Evolutionary conservation across 2,797 vertebrate species (phyloP).

Genomic region (Lindbergichthys nudifrons): DNA sequence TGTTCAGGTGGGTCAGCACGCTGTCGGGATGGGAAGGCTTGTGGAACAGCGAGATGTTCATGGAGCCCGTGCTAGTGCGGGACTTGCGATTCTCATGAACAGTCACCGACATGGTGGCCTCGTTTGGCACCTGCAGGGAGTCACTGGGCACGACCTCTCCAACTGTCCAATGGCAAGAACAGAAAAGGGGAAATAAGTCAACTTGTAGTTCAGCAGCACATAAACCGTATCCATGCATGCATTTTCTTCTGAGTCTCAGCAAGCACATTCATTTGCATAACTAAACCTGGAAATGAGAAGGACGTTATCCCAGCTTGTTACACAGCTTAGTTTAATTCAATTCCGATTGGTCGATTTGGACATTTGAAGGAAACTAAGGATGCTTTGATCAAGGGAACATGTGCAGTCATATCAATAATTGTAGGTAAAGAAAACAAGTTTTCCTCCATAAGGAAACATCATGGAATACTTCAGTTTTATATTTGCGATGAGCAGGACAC

Average conservation of each 20-base stretch:
- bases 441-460: too few species aligned
- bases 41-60: constrained; percentile 95
- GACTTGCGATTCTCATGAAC: constrained; percentile 96
- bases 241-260: too few species aligned
- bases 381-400: too few species aligned
- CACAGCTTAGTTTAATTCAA: too few species aligned
- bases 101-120: constrained; percentile 91
- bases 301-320: too few species aligned
- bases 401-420: too few species aligned
- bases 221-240: not conserved
- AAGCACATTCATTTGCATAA: not conserved
- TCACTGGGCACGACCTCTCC: constrained; percentile 60
- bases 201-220: not conserved
- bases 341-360: too few species aligned
- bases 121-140: constrained; percentile 58
- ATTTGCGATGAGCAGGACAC: too few species aligned
- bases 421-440: too few species aligned
- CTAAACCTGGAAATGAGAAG: not conserved
- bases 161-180: constrained; percentile 36
- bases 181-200: too few species aligned
- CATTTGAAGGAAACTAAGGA: too few species aligned
- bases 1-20: constrained; percentile 92
- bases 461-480: too few species aligned
- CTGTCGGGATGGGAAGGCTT: constrained; percentile 94
- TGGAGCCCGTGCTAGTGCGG: constrained; percentile 92